Evolutionary conservation across 2,113 vertebrate genomes (phyloP), one percentile per base, ranked within the genome.

Genomic region (Papio anubis): DNA sequence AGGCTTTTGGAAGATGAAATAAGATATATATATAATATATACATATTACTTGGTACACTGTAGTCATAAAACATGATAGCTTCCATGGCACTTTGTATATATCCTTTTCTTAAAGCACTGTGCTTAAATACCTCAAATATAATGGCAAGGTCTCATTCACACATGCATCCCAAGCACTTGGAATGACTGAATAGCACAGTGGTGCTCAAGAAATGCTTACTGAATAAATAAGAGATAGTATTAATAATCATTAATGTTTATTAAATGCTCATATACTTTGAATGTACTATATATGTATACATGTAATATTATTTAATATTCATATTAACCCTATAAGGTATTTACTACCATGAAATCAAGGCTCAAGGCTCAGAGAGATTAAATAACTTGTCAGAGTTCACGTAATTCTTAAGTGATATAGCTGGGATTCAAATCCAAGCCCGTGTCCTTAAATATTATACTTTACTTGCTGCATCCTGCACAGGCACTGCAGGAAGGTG

Each of bases 331-430:
- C 32, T 55, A 1, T 68, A 30, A 83, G 38, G 52, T 76, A 43
- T 64, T 88, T 45, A 73, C 38, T 61, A 48, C 52, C 76, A 50
- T 73, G n/a, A 95, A 85, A 82, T 84, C 25, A 94, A 96, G 82
- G 16, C 68, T 88, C 66, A 79, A 96, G 82, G 16, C 68, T 88
- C 73, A 79, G 78, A 94, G 86, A 87, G 48, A 72, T 79, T 45
- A 72, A 68, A 20, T 59, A 84, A 79, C 50, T 68, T 93, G 27
- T 57, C 17, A 32, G 35, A 84, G 35, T 80, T 90, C 75, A 82
- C 48, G 66, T 30, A 66, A 68, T 17, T 45, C 45, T 0, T 64
- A 61, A 48, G 43, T 48, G 61, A 87, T 80, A 38, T 21, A 72
- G 68, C 43, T 88, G 21, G 72, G 79, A 81, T 81, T 93, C 61